phyloP scores from a whole-genome alignment of 2,113 vertebrate genomes.

The Periophthalmodon schlosseri region DNA sequence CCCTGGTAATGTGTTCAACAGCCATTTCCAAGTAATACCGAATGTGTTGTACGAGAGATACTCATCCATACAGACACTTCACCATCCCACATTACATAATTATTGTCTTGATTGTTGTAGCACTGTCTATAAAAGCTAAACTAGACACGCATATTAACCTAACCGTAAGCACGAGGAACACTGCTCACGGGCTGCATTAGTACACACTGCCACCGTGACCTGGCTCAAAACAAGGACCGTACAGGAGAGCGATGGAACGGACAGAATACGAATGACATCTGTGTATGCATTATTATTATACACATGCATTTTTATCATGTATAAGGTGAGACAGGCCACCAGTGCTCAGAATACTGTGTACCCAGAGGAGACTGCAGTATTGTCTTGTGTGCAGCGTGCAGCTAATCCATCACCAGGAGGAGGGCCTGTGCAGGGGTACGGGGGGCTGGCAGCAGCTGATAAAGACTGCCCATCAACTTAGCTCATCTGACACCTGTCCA shows the following conservation, averaged over 20 bases:
- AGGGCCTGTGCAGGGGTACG: conserved; percentile 33
- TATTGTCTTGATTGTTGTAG: neutral
- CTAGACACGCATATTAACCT: conserved; percentile 10
- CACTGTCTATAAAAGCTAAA: neutral
- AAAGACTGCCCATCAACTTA: conserved; percentile 61
- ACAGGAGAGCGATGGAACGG: conserved; percentile 1
- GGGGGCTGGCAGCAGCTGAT: conserved; percentile 58
- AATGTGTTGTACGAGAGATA: too few species aligned
- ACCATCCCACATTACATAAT: neutral
- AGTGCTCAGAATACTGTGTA: conserved; percentile 14
- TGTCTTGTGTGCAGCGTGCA: conserved; percentile 34
- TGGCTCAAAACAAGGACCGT: neutral
- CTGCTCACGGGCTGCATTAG: neutral
- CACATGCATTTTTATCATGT: conserved; percentile 8
- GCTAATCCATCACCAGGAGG: conserved; percentile 61
- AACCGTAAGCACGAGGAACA: neutral
- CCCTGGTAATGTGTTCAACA: too few species aligned
- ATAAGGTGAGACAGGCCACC: conserved; percentile 22
- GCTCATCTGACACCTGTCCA: conserved; percentile 61
- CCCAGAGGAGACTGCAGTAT: conserved; percentile 26
- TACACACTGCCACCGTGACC: neutral
- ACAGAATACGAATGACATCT: conserved; percentile 4
- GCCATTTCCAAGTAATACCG: too few species aligned
- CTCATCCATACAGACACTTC: neutral
- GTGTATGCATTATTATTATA: conserved; percentile 6